Evolutionary conservation across 1,140 invertebrate genomes (phyloP).

Genomic region (Carposina sasakii): DNA sequence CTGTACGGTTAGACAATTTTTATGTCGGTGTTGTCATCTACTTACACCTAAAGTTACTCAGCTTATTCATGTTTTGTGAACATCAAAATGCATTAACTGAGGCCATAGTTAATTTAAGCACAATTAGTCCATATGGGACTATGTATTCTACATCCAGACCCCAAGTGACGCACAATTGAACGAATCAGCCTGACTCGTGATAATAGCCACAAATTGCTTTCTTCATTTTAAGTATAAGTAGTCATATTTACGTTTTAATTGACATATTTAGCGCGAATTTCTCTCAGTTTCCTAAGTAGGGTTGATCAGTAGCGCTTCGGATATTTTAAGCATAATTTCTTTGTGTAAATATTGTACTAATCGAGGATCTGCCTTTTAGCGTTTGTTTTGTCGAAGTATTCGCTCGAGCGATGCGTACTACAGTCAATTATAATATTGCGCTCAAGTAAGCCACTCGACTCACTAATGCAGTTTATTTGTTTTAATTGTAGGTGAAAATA

Average conservation of each 20-base stretch:
- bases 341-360: constrained; percentile 68
- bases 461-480: constrained; percentile 65
- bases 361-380: constrained; percentile 57
- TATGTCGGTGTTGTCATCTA: no score
- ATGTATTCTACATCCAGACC: no score
- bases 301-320: constrained; percentile 66
- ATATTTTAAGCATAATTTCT: constrained; percentile 49
- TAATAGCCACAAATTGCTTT: constrained; percentile 63
- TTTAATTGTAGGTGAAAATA: constrained; percentile 69
- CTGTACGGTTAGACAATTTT: no score
- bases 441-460: constrained; percentile 45
- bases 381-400: constrained; percentile 50
- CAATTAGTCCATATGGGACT: no score
- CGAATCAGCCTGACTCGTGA: constrained; percentile 44
- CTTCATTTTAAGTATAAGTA: constrained; percentile 67
- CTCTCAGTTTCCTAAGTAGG: constrained; percentile 65
- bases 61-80: no score
- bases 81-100: no score
- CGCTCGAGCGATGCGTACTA: constrained; percentile 45
- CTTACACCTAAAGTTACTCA: no score
- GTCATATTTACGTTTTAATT: constrained; percentile 51
- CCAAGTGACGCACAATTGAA: constrained; percentile 52
- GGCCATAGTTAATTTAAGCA: no score
- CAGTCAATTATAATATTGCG: constrained; percentile 64
- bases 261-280: constrained; percentile 49